Evolutionary conservation across 2,113 vertebrate genomes (phyloP), one percentile per base, ranked within the genome.

Genomic region (Neogale vison): DNA sequence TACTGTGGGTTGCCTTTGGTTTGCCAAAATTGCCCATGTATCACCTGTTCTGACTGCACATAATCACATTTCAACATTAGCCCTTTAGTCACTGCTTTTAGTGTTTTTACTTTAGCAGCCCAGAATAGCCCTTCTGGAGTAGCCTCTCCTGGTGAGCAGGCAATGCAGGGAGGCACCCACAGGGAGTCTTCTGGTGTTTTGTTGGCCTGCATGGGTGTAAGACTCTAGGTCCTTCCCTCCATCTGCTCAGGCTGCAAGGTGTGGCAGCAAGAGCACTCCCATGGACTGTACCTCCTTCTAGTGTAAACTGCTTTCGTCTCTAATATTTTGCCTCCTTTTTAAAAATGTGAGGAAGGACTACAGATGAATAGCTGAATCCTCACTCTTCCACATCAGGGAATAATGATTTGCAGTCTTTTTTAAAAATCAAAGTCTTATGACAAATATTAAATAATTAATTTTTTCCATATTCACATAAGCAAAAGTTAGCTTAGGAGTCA

Each of bases 321-420:
- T 67, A 55, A 47, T 57, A 7, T 77, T 86, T 88, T 59, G n/a
- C 59, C 69, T 91, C 36, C 55, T 88, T 93, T 95, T 93, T 77
- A 83, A 82, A 96, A 93, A 92, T 57, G 8, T 2, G 4, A 90
- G n/a, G 45, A 23, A 7, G 2, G 15, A 29, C 20, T 21, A 12
- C 29, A 77, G 1, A 20, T 89, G 47, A 36, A 13, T 36, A 76
- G 71, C 71, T 24, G 20, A 81, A 12, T 31, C 71, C 45, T 88
- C 13, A 50, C 14, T 50, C 74, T 89, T 83, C 79, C 77, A 52
- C 59, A 59, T 34, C 83, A 59, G 72, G 57, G 23, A 26, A 63
- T 12, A 17, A 6, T 89, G n/a, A 57, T 82, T 67, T 93, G 34
- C 65, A 88, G 29, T 55, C 67, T 88, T 91, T 77, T 80, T 63